These are phyloP conservation scores for Tachina grossa DNA, from an alignment of 2,888 invertebrate species.

Conservation along the genomic window DNA sequence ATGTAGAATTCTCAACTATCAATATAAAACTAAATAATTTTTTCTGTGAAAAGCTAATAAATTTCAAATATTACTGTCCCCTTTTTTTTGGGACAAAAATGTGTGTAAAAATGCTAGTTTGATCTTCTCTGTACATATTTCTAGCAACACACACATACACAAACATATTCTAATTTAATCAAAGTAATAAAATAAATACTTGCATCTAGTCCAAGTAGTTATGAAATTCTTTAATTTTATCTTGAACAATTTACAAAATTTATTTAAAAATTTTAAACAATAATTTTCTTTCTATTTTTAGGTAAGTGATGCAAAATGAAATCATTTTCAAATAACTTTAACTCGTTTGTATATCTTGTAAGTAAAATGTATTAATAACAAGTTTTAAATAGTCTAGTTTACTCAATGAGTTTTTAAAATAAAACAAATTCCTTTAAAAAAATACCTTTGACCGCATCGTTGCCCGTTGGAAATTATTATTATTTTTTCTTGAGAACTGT, in stretches of 20 bases:
- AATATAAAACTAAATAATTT: neutral
- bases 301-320: slow-evolving; percentile 28
- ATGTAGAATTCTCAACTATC: neutral
- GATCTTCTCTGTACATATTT: neutral
- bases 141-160: neutral
- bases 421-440: neutral
- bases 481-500: no score
- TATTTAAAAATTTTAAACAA: no score
- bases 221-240: slow-evolving; percentile 19
- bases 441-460: no score
- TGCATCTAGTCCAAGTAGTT: neutral
- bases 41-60: slow-evolving; percentile 5
- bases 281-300: slow-evolving; percentile 20
- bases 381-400: neutral
- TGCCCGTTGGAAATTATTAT: no score
- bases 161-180: neutral
- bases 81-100: neutral
- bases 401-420: neutral
- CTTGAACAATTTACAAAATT: slow-evolving; percentile 2
- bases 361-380: slow-evolving; percentile 22
- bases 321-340: neutral
- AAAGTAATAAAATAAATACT: slow-evolving; percentile 28
- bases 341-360: slow-evolving; percentile 1
- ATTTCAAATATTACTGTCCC: neutral
- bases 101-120: neutral